Evolutionary conservation across 2,888 invertebrate genomes (phyloP), one percentile per base, ranked within the genome.

Genomic region (Leptopilina syphax): DNA sequence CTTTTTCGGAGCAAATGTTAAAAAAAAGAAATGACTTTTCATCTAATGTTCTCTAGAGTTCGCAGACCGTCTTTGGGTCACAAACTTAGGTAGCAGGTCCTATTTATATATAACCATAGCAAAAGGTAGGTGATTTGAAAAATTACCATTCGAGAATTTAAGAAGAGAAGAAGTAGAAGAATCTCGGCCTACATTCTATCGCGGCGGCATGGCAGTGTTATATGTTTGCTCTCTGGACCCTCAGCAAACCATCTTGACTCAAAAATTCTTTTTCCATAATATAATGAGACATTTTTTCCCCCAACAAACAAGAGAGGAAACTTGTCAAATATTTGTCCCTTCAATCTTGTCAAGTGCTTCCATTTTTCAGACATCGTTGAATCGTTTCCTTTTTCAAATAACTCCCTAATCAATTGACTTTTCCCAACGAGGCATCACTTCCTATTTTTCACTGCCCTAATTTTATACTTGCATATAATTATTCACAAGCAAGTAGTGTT

Each of bases 181-280:
- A 57, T 54, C 57, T 57, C 70, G 70, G 13, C 70, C 70, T 70
- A 70, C 70, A 34, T 54, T 27, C 27, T 54, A 73, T 73, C 73
- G 73, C 73, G 57, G 73, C 73, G 50, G 50, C 12, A 9, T 9
- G 0, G 18, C 34, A 34, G 34, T 34, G 34, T 12, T 73, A 1
- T 70, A 7, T 70, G 70, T 73, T 73, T 73, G 73, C 54, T 73
- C 54, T 73, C 54, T 57, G 34, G 57, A 73, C 57, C 73, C 73
- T 73, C 73, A 57, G 34, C 54, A 73, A 73, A 73, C 73, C 9
- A 73, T 44, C 44, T 27, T 9, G 70, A 70, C 12, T 54, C 54
- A 27, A 54, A 70, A 54, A 73, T 57, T n/a, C 50, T 50, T 73
- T 54, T 54, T 54, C 34, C 27, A 18, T 9, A n/a, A 5, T 13